Evolutionary conservation across 1,140 invertebrate genomes (phyloP).

Genomic region (Trinorchestia longiramus): DNA sequence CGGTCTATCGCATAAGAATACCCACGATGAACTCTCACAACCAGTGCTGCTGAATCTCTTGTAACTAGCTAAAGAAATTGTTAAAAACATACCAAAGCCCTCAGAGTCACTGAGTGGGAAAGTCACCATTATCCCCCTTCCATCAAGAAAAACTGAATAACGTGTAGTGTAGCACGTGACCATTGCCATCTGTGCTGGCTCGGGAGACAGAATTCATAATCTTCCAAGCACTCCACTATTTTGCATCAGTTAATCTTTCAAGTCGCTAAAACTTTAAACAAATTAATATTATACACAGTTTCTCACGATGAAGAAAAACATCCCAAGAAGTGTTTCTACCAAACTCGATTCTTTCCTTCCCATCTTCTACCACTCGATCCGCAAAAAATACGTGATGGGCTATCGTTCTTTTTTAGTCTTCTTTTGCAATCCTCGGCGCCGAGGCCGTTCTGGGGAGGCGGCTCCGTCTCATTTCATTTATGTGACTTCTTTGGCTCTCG

Average conservation of each 20-base stretch:
- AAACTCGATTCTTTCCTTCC: neutral
- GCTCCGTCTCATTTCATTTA: constrained; percentile 52
- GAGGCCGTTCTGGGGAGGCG: neutral
- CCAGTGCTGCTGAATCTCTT: too few species aligned
- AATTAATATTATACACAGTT: neutral
- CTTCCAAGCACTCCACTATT: neutral
- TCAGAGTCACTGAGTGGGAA: too few species aligned
- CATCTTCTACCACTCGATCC: neutral
- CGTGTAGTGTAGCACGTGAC: neutral
- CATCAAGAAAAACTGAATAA: too few species aligned
- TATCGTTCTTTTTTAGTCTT: neutral
- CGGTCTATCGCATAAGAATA: too few species aligned
- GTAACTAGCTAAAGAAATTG: too few species aligned
- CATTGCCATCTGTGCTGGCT: neutral
- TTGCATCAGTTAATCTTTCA: neutral
- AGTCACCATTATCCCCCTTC: too few species aligned
- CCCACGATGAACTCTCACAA: neutral
- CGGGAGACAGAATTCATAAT: neutral
- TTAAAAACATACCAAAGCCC: too few species aligned
- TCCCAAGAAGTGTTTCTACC: neutral
- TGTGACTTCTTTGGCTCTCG: constrained; percentile 45
- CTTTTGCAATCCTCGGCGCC: neutral
- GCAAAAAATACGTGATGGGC: neutral
- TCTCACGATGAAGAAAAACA: neutral
- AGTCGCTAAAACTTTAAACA: neutral